Evolutionary conservation across 1,140 invertebrate genomes (phyloP), one percentile per base, ranked within the genome.

Genomic region (Schlechtendalia chinensis): DNA sequence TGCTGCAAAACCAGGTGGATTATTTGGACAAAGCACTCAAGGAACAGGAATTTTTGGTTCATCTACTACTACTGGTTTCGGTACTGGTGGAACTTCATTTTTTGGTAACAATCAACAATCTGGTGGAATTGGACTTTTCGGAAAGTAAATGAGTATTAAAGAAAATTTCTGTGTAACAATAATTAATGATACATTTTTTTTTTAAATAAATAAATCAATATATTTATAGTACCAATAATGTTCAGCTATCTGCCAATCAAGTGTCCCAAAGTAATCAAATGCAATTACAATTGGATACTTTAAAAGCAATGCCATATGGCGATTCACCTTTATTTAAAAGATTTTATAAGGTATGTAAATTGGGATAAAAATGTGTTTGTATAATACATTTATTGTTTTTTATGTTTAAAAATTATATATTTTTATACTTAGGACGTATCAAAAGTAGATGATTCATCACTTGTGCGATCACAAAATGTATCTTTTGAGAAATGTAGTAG

Each of bases 251-350:
- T 27, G 24, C 82, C 0, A 80, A 67, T 67, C 58, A 61, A 17
- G 17, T 27, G 8, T 81, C 74, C 19, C 74, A 81, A 27, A 81
- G 74, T 65, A 90, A 92, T 82, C 91, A 92, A 84, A 89, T 93
- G 69, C 84, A 91, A 63, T 88, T 91, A 12, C 75, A 79, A 79
- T 19, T 79, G 27, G 75, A 79, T 47, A 32, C 75, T 17, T 86
- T 93, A 12, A 89, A 91, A 6, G 89, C 90, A 3, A 90, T 91
- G 12, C 93, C 93, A 4, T 94, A 92, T 83, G 93, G 93, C n/a
- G 91, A 93, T 85, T 91, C 91, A 59, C 90, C 92, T 11, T 87
- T 94, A 12, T 89, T 94, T 81, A 91, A 92, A 79, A 10, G 75
- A 63, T 79, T 79, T 79, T 79, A 79, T 79, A 79, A 79, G 58